These are phyloP conservation scores for Carassius carassius DNA, from an alignment of 2,113 vertebrate species.

Conservation along the genomic window DNA sequence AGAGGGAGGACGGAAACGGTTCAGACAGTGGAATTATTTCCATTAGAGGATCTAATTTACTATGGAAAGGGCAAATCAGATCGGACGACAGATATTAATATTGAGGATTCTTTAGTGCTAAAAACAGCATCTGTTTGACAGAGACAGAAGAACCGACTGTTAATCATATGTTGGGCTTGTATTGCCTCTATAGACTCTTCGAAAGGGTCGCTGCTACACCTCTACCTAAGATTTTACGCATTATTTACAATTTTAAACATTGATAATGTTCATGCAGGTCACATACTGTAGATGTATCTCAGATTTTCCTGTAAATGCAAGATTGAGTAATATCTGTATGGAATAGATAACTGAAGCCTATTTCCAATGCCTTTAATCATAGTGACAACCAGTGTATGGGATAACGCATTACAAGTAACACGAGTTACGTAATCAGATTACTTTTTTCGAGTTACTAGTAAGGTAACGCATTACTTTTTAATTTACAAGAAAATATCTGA, in stretches of 20 bases:
- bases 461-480: too few relatives aligned
- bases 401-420: too few relatives aligned
- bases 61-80: constrained; percentile 35
- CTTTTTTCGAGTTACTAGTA: too few relatives aligned
- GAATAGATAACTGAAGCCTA: background rate
- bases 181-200: background rate
- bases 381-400: background rate
- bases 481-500: too few relatives aligned
- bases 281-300: background rate
- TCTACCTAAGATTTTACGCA: background rate
- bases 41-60: constrained; percentile 52
- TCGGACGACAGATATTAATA: constrained; percentile 52
- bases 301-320: background rate
- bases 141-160: constrained; percentile 40
- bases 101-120: constrained; percentile 39
- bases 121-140: constrained; percentile 52
- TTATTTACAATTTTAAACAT: background rate
- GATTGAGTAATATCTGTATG: background rate
- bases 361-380: background rate
- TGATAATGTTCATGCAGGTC: background rate
- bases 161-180: background rate
- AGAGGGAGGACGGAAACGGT: constrained; percentile 19
- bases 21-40: constrained; percentile 42
- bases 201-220: background rate
- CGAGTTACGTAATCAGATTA: too few relatives aligned